phyloP scores from a whole-genome alignment of 1,140 invertebrate species.

The Drosophila athabasca region DNA sequence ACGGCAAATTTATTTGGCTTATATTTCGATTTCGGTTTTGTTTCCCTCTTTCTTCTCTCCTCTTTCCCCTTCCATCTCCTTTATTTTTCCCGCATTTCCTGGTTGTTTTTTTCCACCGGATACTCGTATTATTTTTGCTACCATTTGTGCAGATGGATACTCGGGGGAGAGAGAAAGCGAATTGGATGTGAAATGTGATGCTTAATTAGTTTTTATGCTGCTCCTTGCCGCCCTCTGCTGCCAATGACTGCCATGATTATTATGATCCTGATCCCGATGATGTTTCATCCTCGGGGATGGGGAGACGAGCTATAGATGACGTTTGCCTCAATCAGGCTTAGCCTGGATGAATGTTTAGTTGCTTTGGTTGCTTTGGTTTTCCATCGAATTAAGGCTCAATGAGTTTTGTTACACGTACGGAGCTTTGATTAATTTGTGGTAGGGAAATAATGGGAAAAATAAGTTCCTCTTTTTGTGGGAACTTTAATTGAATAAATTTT shows the following conservation, averaged over 20 bases:
- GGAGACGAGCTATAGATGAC: not conserved
- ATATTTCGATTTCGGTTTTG: constrained; percentile 69
- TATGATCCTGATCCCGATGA: constrained; percentile 42
- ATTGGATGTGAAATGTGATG: constrained; percentile 79
- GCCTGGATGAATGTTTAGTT: too few species aligned
- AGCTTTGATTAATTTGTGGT: too few species aligned
- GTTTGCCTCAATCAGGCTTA: not conserved
- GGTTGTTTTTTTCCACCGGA: not conserved
- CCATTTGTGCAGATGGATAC: constrained; percentile 28
- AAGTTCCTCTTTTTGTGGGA: too few species aligned
- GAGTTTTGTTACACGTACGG: too few species aligned
- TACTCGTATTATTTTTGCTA: constrained; percentile 26
- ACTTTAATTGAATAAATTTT: too few species aligned
- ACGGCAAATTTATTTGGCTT: constrained; percentile 79
- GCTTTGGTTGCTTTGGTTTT: too few species aligned
- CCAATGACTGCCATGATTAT: constrained; percentile 19
- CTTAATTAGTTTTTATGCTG: constrained; percentile 74
- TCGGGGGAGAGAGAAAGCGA: constrained; percentile 49
- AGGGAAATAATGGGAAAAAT: too few species aligned
- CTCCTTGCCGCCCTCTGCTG: constrained; percentile 6
- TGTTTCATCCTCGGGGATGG: constrained; percentile 10
- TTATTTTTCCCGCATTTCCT: constrained; percentile 3
- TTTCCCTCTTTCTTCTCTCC: not conserved
- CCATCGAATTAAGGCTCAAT: too few species aligned
- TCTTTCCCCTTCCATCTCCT: not conserved